Conservation (phyloP, 2,888 invertebrate genomes). For the Sesamia inferens region DNA sequence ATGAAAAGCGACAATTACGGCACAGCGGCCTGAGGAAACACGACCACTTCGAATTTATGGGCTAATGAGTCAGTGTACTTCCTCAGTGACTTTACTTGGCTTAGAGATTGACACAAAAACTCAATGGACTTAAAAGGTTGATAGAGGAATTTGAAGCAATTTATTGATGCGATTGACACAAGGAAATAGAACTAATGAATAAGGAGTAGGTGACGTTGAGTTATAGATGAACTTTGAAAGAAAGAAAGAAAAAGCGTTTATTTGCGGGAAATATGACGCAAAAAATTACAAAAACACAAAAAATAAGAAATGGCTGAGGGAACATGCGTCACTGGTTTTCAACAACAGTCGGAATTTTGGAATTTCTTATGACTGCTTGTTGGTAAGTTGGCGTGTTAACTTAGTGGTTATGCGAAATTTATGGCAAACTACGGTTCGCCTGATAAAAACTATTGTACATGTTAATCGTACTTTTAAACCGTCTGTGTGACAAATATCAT, state of each 20-base stretch:
- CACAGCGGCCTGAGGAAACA: conserved; percentile 20
- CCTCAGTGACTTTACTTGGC: conserved; percentile 1
- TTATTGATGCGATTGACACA: neutral
- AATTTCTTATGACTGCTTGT: neutral
- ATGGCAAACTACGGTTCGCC: too few species aligned
- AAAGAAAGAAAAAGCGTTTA: too few species aligned
- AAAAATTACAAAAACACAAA: too few species aligned
- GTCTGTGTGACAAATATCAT: too few species aligned
- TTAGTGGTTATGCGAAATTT: too few species aligned
- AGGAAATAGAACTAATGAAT: neutral
- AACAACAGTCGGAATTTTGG: neutral
- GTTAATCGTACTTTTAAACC: too few species aligned
- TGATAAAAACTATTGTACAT: too few species aligned
- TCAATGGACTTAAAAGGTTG: neutral
- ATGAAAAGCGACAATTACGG: conserved; percentile 39
- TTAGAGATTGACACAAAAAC: conserved; percentile 15
- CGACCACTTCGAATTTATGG: conserved; percentile 20
- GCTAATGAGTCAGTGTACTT: conserved; percentile 26
- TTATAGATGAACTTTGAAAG: neutral
- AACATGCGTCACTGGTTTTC: too few species aligned
- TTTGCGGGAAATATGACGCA: too few species aligned
- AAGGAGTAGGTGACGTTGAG: too few species aligned
- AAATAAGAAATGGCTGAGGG: too few species aligned
- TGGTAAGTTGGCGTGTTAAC: too few species aligned
- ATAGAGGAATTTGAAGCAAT: neutral